These are phyloP conservation scores for Onychomys arenicola DNA, from an alignment of 2,797 vertebrate species.

Conservation along the genomic window DNA sequence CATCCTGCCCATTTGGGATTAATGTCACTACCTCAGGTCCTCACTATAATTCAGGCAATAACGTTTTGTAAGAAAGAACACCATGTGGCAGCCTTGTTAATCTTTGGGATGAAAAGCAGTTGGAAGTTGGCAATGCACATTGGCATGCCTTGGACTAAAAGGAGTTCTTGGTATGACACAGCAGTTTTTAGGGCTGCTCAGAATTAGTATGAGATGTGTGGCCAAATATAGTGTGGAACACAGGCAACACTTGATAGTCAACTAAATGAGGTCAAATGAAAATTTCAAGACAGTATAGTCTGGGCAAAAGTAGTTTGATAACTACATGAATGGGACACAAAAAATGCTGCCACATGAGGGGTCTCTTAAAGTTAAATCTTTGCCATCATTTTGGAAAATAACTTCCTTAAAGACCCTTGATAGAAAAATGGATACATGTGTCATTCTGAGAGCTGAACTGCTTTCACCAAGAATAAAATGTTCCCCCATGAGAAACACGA, in stretches of 20 bases:
- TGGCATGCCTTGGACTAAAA: constrained; percentile 72
- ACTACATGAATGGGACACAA: not conserved
- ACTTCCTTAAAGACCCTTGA: not conserved
- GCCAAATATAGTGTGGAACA: not conserved
- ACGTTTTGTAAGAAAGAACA: constrained; percentile 73
- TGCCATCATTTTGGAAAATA: constrained; percentile 24
- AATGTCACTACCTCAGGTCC: constrained; percentile 72
- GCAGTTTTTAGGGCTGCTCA: constrained; percentile 68
- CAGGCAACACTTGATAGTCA: not conserved
- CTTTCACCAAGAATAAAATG: constrained; percentile 67
- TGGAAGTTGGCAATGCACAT: constrained; percentile 73
- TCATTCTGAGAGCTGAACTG: not conserved
- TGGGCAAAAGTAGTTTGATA: constrained; percentile 21
- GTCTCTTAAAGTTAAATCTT: constrained; percentile 6
- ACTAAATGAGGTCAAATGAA: constrained; percentile 20
- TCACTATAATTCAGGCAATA: constrained; percentile 72
- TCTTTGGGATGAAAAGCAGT: constrained; percentile 78
- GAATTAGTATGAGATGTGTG: constrained; percentile 41
- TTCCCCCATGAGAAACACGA: constrained; percentile 69
- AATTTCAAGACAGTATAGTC: constrained; percentile 19
- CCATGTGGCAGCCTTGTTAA: constrained; percentile 79
- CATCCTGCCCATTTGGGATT: constrained; percentile 73
- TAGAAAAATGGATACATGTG: not conserved
- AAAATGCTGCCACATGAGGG: not conserved
- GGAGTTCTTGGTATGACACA: constrained; percentile 74